Evolutionary conservation across 2,888 invertebrate genomes (phyloP).

Genomic region (Caenorhabditis sp.): DNA sequence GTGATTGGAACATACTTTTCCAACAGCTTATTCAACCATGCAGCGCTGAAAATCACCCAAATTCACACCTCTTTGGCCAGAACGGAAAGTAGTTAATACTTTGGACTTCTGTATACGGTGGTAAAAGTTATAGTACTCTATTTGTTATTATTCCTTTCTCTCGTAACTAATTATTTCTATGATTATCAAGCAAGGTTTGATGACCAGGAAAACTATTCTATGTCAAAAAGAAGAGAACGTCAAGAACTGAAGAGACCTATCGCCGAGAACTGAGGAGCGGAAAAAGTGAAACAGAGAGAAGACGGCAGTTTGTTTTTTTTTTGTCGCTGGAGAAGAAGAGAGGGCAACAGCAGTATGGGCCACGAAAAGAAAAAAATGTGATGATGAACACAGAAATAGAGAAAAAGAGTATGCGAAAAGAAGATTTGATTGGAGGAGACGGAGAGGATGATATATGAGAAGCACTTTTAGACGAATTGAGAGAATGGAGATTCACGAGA

Average conservation of each 20-base stretch:
- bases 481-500: not conserved
- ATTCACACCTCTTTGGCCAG: too few species aligned
- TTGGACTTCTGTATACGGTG: too few species aligned
- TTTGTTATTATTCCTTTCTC: too few species aligned
- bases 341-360: constrained; percentile 5
- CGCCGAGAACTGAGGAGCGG: not conserved
- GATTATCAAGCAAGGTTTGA: too few species aligned
- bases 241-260: too few species aligned
- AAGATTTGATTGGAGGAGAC: constrained; percentile 11
- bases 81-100: too few species aligned
- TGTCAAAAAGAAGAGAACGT: not conserved
- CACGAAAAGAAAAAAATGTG: constrained; percentile 13
- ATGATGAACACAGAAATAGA: constrained; percentile 21
- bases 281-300: not conserved
- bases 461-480: constrained; percentile 1
- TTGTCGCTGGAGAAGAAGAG: not conserved
- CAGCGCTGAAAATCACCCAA: too few species aligned
- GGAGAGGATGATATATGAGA: not conserved
- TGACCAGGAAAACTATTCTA: not conserved
- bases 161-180: too few species aligned
- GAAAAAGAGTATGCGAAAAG: constrained; percentile 8
- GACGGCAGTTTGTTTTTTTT: constrained; percentile 26
- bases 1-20: too few species aligned
- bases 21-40: too few species aligned
- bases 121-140: too few species aligned